These are phyloP conservation scores for Hyposoter dolosus DNA, from an alignment of 2,888 invertebrate species.

Conservation along the genomic window DNA sequence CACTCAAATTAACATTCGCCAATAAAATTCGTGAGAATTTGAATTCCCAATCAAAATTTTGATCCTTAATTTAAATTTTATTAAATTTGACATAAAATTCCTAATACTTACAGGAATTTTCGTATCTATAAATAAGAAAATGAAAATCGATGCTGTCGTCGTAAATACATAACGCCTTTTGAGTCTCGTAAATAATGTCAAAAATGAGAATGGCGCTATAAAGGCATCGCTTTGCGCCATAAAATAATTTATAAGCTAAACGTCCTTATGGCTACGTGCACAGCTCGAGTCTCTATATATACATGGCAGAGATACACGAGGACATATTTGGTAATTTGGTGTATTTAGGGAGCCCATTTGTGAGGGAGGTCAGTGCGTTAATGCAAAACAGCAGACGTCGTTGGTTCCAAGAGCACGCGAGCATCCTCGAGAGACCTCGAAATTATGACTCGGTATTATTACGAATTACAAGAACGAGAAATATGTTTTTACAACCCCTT, in stretches of 20 bases:
- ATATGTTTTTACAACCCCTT: conserved; percentile 58
- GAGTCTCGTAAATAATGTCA: conserved; percentile 52
- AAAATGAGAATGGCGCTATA: conserved; percentile 57
- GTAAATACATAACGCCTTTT: conserved; percentile 53
- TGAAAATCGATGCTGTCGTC: conserved; percentile 37
- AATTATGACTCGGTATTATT: conserved; percentile 63
- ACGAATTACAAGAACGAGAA: conserved; percentile 50
- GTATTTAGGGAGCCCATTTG: neutral
- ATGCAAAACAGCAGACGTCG: conserved; percentile 14
- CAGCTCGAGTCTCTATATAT: neutral
- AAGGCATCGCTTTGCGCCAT: conserved; percentile 65
- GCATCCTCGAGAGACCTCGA: conserved; percentile 46
- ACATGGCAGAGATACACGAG: conserved; percentile 2
- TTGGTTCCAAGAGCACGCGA: conserved; percentile 44
- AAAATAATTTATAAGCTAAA: conserved; percentile 69
- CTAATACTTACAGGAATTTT: neutral
- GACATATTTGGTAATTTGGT: conserved; percentile 38
- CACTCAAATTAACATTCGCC: too few relatives aligned
- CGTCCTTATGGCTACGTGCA: conserved; percentile 1
- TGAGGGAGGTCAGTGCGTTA: conserved; percentile 19
- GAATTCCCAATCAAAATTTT: neutral
- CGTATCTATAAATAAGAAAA: neutral
- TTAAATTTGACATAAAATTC: neutral
- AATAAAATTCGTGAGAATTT: too few relatives aligned
- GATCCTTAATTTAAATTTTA: neutral